These are phyloP conservation scores for Ailurus styani DNA, from an alignment of 2,113 vertebrate species.

Conservation along the genomic window DNA sequence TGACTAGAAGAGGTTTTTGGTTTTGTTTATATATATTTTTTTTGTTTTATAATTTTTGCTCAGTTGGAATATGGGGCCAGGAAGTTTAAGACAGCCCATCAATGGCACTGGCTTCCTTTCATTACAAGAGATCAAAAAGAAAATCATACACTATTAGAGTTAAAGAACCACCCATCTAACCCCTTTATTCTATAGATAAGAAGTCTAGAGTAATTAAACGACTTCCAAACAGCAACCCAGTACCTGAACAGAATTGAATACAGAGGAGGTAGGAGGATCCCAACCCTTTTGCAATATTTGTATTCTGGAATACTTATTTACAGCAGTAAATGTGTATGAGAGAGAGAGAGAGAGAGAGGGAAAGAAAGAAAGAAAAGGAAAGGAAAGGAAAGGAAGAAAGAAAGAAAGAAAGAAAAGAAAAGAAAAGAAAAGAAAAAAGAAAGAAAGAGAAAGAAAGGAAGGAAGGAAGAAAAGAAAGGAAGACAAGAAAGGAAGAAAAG, in stretches of 20 bases:
- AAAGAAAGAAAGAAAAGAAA: neutral
- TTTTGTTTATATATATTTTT: neutral
- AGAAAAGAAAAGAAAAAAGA: too few relatives aligned
- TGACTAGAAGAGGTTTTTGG: neutral
- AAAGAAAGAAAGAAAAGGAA: neutral
- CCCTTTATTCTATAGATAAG: neutral
- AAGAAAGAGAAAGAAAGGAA: too few relatives aligned
- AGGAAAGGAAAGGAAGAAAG: neutral
- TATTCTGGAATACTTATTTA: neutral
- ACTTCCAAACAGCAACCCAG: neutral
- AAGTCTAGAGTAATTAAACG: neutral
- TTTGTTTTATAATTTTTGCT: neutral
- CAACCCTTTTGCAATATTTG: neutral
- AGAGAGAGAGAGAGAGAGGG: too few relatives aligned
- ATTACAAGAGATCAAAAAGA: neutral
- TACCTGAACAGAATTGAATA: neutral
- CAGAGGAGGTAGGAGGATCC: neutral
- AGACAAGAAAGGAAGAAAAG: neutral
- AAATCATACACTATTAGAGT: neutral
- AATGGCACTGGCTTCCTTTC: neutral
- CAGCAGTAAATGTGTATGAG: neutral
- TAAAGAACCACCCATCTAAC: neutral
- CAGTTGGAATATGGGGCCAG: neutral
- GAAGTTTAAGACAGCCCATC: neutral
- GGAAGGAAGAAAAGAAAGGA: too few relatives aligned